phyloP scores from a whole-genome alignment of 2,888 invertebrate genomes.

The Pollenia griseotomentosa region DNA sequence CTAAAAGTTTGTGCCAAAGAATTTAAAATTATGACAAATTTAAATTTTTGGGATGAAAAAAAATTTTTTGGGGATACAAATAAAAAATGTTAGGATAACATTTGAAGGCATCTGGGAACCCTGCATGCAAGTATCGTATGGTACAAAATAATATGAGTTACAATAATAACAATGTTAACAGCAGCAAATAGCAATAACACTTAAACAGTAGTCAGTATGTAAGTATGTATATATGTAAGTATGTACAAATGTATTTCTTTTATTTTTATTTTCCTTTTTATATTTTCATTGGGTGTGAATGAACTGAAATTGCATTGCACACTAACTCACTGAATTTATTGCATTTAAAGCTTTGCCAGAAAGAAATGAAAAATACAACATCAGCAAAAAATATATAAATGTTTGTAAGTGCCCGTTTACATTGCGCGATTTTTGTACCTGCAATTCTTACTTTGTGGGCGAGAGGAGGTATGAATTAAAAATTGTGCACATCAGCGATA shows the following conservation, averaged over 20 bases:
- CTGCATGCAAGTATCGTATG: not conserved
- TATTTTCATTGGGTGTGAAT: conserved; percentile 70
- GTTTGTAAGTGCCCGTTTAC: not conserved
- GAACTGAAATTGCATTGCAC: conserved; percentile 68
- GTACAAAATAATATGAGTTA: conserved; percentile 50
- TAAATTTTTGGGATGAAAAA: no score
- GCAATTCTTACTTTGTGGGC: no score
- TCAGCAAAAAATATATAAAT: conserved; percentile 45
- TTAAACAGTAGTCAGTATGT: conserved; percentile 62
- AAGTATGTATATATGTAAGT: conserved; percentile 14
- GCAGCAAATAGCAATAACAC: conserved; percentile 60
- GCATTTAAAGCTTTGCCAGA: conserved; percentile 61
- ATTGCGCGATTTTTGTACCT: not conserved
- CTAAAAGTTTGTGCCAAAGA: no score
- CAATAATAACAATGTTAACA: conserved; percentile 58
- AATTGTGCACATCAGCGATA: no score
- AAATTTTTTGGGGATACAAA: no score
- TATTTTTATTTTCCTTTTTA: conserved; percentile 47
- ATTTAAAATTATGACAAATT: no score
- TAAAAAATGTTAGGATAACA: no score
- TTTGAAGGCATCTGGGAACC: no score
- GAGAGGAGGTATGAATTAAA: no score
- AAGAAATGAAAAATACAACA: conserved; percentile 61
- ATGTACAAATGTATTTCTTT: conserved; percentile 4
- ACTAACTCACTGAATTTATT: conserved; percentile 63